These are phyloP conservation scores for Pagrus major DNA, from an alignment of 2,113 vertebrate genomes.

Conservation along the genomic window DNA sequence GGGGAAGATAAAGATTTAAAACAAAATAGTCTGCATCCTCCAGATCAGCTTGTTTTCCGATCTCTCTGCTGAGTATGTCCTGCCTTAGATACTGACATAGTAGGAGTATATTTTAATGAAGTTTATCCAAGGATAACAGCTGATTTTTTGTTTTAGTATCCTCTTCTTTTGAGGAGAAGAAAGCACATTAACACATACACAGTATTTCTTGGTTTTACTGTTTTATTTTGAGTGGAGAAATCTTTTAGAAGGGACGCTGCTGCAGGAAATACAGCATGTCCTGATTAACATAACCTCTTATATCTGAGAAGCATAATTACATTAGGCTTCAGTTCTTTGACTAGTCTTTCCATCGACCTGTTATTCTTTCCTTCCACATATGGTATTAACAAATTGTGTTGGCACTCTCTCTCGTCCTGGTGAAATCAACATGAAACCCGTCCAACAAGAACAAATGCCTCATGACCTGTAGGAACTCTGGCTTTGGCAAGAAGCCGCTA, in stretches of 20 bases:
- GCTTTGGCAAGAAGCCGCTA: conserved; percentile 29
- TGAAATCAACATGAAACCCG: conserved; percentile 46
- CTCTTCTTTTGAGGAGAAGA: not conserved
- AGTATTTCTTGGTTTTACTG: too few species aligned
- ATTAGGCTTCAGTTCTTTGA: conserved; percentile 28
- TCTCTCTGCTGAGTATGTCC: not conserved
- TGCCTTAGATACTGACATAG: not conserved
- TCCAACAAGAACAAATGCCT: conserved; percentile 42
- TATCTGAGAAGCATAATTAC: conserved; percentile 12
- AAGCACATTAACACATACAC: not conserved
- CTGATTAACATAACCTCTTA: conserved; percentile 9
- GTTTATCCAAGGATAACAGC: not conserved
- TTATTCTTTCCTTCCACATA: conserved; percentile 47
- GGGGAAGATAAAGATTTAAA: not conserved
- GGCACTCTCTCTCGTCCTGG: conserved; percentile 9
- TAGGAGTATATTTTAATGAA: not conserved
- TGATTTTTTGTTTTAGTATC: not conserved
- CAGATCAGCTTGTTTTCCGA: not conserved
- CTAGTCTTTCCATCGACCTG: not conserved
- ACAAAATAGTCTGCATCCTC: not conserved
- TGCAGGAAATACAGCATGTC: conserved; percentile 21
- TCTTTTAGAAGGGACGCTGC: not conserved
- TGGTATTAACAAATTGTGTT: conserved; percentile 32
- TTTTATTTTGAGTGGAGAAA: too few species aligned
- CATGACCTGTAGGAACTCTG: conserved; percentile 48